Conservation (phyloP, 2,797 vertebrate genomes). For the Sebastolobus alascanus region DNA sequence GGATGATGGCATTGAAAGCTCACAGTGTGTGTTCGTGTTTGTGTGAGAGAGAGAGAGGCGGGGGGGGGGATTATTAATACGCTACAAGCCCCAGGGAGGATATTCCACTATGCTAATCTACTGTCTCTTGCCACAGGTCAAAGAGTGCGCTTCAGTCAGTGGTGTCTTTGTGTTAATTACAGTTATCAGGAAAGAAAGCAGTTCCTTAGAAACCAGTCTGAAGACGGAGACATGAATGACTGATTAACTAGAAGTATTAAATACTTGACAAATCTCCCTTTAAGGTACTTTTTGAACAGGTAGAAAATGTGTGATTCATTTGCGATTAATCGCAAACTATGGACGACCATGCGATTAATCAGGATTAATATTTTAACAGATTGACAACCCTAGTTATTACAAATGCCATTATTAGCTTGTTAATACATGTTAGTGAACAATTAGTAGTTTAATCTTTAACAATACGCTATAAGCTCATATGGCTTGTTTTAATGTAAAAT, state of each 20-base stretch:
- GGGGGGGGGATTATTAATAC: slow-evolving; percentile 28
- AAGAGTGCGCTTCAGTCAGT: slow-evolving; percentile 4
- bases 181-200: slow-evolving; percentile 10
- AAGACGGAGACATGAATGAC: background rate
- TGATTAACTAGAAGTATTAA: too few relatives aligned
- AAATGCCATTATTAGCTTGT: background rate
- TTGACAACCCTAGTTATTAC: too few relatives aligned
- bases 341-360: too few relatives aligned
- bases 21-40: slow-evolving; percentile 1
- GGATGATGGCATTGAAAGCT: slow-evolving; percentile 14
- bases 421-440: background rate
- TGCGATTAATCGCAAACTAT: too few relatives aligned
- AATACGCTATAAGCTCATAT: too few relatives aligned
- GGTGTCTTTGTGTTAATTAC: slow-evolving; percentile 41
- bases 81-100: slow-evolving; percentile 6
- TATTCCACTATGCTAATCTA: slow-evolving; percentile 21
- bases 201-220: background rate
- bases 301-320: too few relatives aligned
- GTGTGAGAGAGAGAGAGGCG: background rate
- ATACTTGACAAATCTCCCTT: too few relatives aligned
- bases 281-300: too few relatives aligned
- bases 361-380: too few relatives aligned
- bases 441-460: too few relatives aligned
- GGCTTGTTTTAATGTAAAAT: too few relatives aligned
- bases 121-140: slow-evolving; percentile 34